Evolutionary conservation across 2,888 invertebrate species (phyloP), one percentile per base, ranked within the genome.

Genomic region (Trissoscelio sp.): DNA sequence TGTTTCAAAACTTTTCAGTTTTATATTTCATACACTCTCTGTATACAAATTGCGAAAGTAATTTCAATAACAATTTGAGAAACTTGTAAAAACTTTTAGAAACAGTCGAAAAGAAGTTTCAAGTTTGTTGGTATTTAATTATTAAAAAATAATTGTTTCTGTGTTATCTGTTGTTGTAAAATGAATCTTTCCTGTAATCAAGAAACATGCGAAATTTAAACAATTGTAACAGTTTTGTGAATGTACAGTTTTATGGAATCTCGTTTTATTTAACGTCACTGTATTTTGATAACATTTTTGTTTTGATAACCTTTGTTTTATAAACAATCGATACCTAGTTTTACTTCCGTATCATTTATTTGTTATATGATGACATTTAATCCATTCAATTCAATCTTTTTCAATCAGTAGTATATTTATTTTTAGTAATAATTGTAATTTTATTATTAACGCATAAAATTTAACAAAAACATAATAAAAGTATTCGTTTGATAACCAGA

Each of bases 271-370:
- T 31, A 31, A 31, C 31, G 1, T 3, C 31, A 31, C 31, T 31
- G 6, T 31, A 2, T 6, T 31, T 31, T 9, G 7, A 31, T 31
- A 31, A 31, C 1, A 31, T 2, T 18, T 37, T 57, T 18, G 4
- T 57, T 57, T 31, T 22, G n/a, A 48, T 48, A 48, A 48, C 48
- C 48, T 22, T 48, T 48, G 12, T 22, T 48, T 48, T n/a, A 24
- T n/a, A 24, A 48, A 48, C 53, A 31, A 53, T 53, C 28, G 53
- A 53, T 31, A 14, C 7, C 2, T 48, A 12, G 11, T 31, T 31
- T 28, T 16, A 6, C 14, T 53, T n/a, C n/a, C n/a, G 11, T 28
- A 28, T 28, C n/a, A 51, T 51, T 28, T 53, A 53, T 31, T 53
- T 14, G 20, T 53, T 12, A 31, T 5, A 53, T 53, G 44, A 42